Base-by-base conservation (phyloP, 2,888 invertebrate species). In the Choreutis nemorana region DNA sequence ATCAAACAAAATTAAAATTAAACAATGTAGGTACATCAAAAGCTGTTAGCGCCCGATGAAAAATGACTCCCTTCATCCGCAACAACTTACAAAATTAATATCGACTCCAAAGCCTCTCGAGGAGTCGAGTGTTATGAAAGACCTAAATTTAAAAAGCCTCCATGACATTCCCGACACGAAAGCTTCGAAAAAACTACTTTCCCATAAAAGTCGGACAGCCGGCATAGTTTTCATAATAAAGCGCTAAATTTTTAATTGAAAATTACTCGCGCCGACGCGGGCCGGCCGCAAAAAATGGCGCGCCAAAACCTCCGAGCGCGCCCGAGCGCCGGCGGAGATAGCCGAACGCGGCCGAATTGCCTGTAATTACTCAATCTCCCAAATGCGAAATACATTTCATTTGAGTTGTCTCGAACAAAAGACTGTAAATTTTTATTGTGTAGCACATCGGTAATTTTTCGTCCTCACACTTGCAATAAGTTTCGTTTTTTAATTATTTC, bases 201-300 rank as follows among this genome's bases (percentile, higher is more conserved):
- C 44, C 41, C 42, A 44, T 44, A 39, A 40, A 41, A 39, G 29
- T 32, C 35, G 34, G 38, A 46, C 41, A 37, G 41, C 14, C 32
- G 37, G 45, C 58, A 67, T 71, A 68, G 62, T 68, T 68, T 62
- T 59, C 57, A 52, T 62, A 70, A 65, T 66, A 65, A 60, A 61
- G 64, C 61, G 62, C 54, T 63, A 67, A 63, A 63, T 57, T 68
- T n/a, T 68, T 72, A 70, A 72, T 72, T 72, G 64, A 65, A 63
- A 71, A 62, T 62, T 55, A 49, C 55, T 45, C 46, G 48, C 44
- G 44, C 37, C 41, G 39, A 50, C 53, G 52, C 46, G 38, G 40
- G 31, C 32, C 12, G 12, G 25, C 3, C 29, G 43, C 56, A 63
- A 70, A 71, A 68, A 70, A 50, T 42, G 37, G n/a, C n/a, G n/a